Percentiles rank a stretch among this genome's conserved stretches.
phyloP scores from a whole-genome alignment of 1,140 invertebrate species.

The Lepidurus arcticus region DNA sequence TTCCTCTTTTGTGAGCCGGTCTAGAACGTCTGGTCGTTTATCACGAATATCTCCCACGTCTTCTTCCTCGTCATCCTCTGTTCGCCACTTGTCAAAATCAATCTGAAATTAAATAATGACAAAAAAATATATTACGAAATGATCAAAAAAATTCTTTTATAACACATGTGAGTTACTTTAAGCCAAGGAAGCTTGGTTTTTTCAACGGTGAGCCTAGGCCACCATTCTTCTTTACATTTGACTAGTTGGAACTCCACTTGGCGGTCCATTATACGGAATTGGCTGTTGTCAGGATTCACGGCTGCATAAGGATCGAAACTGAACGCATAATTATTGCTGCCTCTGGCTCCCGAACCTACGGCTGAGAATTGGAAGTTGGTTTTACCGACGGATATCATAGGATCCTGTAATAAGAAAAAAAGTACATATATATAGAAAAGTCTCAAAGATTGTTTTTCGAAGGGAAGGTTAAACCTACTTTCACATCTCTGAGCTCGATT shows the following conservation, averaged over 20 bases:
- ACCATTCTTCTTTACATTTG: slow-evolving; percentile 65
- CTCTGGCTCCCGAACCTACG: slow-evolving; percentile 32
- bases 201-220: slow-evolving; percentile 70
- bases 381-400: slow-evolving; percentile 29
- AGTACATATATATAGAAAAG: slow-evolving; percentile 29
- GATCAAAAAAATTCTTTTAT: neutral
- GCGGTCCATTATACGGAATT: slow-evolving; percentile 61
- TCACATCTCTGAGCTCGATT: slow-evolving; percentile 75
- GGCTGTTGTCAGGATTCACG: slow-evolving; percentile 45
- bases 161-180: slow-evolving; percentile 52
- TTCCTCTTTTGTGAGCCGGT: slow-evolving; percentile 69
- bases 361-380: slow-evolving; percentile 31
- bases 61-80: slow-evolving; percentile 59
- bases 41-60: slow-evolving; percentile 53
- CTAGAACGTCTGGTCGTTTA: slow-evolving; percentile 71
- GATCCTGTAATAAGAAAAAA: slow-evolving; percentile 45
- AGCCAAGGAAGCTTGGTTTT: slow-evolving; percentile 81
- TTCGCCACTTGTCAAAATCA: slow-evolving; percentile 79
- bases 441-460: slow-evolving; percentile 28
- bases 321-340: slow-evolving; percentile 39
- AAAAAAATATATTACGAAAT: slow-evolving; percentile 30
- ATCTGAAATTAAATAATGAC: slow-evolving; percentile 47
- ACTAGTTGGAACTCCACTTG: slow-evolving; percentile 68
- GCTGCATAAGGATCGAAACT: slow-evolving; percentile 37
- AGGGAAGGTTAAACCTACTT: slow-evolving; percentile 59